Evolutionary conservation across 2,113 vertebrate species (phyloP), one percentile per base, ranked within the genome.

Genomic region (Grantiella picta): DNA sequence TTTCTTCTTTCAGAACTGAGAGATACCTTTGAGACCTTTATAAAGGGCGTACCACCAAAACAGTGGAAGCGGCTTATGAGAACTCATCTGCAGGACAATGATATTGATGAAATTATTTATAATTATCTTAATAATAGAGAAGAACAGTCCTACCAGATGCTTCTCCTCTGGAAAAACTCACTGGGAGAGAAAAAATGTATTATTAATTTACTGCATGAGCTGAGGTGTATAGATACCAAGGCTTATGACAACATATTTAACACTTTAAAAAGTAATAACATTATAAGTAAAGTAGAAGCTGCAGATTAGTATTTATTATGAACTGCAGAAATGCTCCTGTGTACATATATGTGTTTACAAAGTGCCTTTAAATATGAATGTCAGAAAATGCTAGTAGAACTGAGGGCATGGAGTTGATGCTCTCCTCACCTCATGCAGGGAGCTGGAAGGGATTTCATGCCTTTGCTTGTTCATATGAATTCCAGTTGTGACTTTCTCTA

Each of bases 71-170:
- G 0, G 9, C 61, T 95, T 27, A 92, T 94, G 89, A 82, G 40
- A 44, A 35, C 77, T 23, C 35, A 56, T 33, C 92, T 96, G 19
- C 22, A 35, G 2, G 69, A 92, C 44, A 90, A 83, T 21, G 19
- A 64, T 29, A 95, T 89, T 45, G 22, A 12, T 49, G 42, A 44
- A 10, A 54, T 91, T 29, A 49, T 21, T 22, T 7, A 15, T 17
- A 44, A 65, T 8, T 78, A 54, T 42, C 82, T 54, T 21, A 17
- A 61, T 24, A 21, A 90, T 24, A 29, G 18, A 75, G 31, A 38
- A 12, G 96, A 96, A 29, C 84, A 90, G 7, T 82, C 2, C 4
- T 88, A 96, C 23, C 42, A 92, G 77, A 93, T 95, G 94, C 90
- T 96, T 38, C 49, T 83, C 2, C 3, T 8, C 5, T 95, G 91